Evolutionary conservation across 2,888 invertebrate species (phyloP).

Genomic region (Diachrysia chrysitis): DNA sequence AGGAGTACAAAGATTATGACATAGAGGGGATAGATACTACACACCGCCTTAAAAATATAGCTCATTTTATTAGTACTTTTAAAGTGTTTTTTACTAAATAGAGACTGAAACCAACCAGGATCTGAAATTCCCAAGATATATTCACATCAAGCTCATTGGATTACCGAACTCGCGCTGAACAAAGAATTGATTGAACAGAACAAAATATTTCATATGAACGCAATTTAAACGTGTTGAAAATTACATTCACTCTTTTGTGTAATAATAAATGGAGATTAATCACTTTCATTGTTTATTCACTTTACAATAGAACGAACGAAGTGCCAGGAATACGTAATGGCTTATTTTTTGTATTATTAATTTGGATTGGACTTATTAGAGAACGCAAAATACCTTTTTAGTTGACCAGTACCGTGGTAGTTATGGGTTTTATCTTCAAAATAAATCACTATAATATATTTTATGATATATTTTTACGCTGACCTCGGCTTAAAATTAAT

Average conservation of each 20-base stretch:
- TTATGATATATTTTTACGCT: neutral
- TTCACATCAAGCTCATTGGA: slow-evolving; percentile 8
- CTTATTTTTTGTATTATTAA: neutral
- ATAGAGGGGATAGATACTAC: no score
- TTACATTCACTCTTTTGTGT: slow-evolving; percentile 15
- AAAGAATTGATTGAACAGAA: slow-evolving; percentile 43
- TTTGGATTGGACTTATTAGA: neutral
- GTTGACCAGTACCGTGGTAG: no score
- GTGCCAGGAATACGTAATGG: neutral
- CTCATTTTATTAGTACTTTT: no score
- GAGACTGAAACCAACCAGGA: no score
- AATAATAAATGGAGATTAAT: slow-evolving; percentile 4
- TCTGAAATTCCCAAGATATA: no score
- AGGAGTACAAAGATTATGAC: no score
- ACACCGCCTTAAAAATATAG: no score
- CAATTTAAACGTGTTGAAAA: slow-evolving; percentile 31
- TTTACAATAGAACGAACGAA: no score
- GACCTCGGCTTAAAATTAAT: neutral
- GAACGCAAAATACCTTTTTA: no score
- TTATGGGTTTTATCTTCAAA: neutral
- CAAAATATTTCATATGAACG: slow-evolving; percentile 33
- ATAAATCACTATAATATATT: neutral
- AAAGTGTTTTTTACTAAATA: no score
- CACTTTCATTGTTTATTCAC: slow-evolving; percentile 1
- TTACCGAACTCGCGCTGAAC: slow-evolving; percentile 23